Evolutionary conservation across 2,113 vertebrate genomes (phyloP).

Genomic region (Phrynosoma blainvillii): DNA sequence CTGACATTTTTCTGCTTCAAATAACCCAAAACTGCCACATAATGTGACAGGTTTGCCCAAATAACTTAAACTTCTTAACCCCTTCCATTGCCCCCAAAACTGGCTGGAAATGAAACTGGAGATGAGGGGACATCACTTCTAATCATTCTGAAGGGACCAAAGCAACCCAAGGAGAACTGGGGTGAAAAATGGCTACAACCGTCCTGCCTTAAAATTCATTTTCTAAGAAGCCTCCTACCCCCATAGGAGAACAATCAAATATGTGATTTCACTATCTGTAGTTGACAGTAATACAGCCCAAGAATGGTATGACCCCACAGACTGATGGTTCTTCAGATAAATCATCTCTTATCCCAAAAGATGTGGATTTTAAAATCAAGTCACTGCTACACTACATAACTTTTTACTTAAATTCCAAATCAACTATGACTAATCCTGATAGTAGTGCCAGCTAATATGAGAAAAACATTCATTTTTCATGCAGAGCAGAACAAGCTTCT

Average conservation of each 20-base stretch:
- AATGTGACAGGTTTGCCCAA: no score
- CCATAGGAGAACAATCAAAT: neutral
- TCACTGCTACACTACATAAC: neutral
- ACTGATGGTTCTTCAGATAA: neutral
- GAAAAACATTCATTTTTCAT: neutral
- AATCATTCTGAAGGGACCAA: no score
- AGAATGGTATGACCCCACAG: no score
- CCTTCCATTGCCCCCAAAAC: no score
- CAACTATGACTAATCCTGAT: slow-evolving; percentile 11
- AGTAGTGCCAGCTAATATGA: neutral
- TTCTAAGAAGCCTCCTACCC: neutral
- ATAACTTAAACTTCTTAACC: no score
- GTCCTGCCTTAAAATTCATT: neutral
- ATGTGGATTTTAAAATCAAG: neutral
- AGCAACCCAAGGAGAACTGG: no score
- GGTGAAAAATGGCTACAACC: neutral
- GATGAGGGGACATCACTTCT: no score
- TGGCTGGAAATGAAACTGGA: no score
- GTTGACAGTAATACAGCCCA: neutral
- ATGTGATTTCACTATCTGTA: neutral
- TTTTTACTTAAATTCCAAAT: neutral
- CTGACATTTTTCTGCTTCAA: no score
- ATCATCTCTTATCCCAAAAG: neutral
- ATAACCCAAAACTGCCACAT: no score
- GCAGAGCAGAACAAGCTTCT: neutral